Base-by-base conservation (phyloP, 2,113 vertebrate genomes). In the Lutjanus erythropterus region DNA sequence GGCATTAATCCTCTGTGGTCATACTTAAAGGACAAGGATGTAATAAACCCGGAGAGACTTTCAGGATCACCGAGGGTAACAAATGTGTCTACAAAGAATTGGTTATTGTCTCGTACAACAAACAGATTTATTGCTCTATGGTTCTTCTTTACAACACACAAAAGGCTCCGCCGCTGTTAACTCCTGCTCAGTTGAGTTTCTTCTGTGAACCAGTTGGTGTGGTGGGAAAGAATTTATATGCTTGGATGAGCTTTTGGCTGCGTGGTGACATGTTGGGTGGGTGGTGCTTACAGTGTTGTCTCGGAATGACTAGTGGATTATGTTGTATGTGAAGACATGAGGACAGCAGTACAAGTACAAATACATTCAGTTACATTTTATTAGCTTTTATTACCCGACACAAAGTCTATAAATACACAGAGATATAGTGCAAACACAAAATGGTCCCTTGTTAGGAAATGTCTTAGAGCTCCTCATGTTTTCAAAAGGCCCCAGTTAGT, bases 151-250 rank as follows among this genome's bases (percentile, higher is more conserved):
- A 0, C 5, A 9, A 21, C 10, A 23, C 67, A 61, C 46, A 70
- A 74, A 73, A 67, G 49, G 15, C 23, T 46, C 58, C 9, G 68
- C n/a, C 9, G 0, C 33, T 2, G 50, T 52, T 0, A 42, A 27
- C 50, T 53, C 35, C 72, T 50, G 50, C 41, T 78, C 56, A 27
- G 29, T 2, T 23, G 12, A 52, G 21, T 50, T 60, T 65, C 55
- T 18, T 41, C 27, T 52, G 62, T 67, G 64, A 79, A 73, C 21
- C 16, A 25, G 47, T 68, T 64, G 71, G 50, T 61, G 15, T 58
- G 39, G 52, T 71, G 35, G 37, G 31, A 41, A 84, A 41, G 71
- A 84, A 79, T 88, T 21, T 16, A 25, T 49, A 8, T 47, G 53
- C 61, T 46, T 64, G 42, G 52, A 47, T 21, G 33, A 72, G 69